Conservation (phyloP, 2,797 vertebrate genomes). For the Phrynocephalus vlangalii region DNA sequence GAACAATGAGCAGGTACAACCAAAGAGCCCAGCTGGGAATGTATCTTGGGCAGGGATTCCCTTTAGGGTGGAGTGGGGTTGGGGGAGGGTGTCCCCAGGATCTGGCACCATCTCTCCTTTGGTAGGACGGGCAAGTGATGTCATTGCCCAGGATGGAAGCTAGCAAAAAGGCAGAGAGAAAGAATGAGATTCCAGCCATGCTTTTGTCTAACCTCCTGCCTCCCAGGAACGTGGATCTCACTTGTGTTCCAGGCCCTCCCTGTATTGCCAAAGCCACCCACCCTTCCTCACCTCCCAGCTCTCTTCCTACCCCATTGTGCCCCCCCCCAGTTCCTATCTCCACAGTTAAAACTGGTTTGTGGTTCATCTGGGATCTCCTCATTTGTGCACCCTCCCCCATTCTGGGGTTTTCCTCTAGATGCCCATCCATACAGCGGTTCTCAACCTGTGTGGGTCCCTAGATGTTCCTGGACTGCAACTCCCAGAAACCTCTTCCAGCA, state of each 20-base stretch:
- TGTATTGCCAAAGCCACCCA: not conserved
- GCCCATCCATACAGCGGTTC: no score
- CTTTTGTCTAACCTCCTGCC: not conserved
- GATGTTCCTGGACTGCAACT: no score
- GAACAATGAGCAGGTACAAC: not conserved
- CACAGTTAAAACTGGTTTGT: not conserved
- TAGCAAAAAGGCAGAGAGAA: not conserved
- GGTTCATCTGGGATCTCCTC: not conserved
- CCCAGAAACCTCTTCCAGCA: no score
- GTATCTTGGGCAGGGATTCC: not conserved
- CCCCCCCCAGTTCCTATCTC: not conserved
- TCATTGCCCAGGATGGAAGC: not conserved
- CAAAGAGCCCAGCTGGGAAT: not conserved
- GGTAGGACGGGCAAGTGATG: constrained; percentile 7
- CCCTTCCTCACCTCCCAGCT: not conserved
- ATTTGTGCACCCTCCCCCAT: not conserved
- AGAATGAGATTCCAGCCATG: constrained; percentile 12
- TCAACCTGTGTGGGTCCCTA: no score
- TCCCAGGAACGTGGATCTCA: not conserved
- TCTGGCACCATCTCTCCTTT: constrained; percentile 7
- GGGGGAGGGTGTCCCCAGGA: not conserved
- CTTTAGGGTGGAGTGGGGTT: not conserved
- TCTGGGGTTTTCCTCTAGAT: not conserved
- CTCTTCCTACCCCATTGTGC: not conserved
- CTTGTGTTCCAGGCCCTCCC: not conserved